phyloP scores from a whole-genome alignment of 2,113 vertebrate genomes.

The Antidorcas marsupialis region DNA sequence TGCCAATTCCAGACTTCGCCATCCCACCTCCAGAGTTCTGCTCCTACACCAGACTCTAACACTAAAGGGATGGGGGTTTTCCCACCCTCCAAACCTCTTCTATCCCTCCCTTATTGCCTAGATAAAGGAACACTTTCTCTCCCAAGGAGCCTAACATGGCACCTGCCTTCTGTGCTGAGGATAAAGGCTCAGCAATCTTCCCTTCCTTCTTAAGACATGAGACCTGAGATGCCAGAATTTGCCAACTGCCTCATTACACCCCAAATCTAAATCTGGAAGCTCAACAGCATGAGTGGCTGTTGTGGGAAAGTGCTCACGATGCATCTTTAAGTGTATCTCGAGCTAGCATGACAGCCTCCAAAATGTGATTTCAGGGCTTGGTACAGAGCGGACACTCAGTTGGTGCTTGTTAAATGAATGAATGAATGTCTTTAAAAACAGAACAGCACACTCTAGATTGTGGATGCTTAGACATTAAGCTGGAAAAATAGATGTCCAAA shows the following conservation, averaged over 20 bases:
- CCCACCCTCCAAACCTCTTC: not conserved
- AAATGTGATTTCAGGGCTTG: constrained; percentile 33
- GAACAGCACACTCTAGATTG: constrained; percentile 3
- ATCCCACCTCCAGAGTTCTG: not conserved
- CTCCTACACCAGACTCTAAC: not conserved
- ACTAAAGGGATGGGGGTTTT: not conserved
- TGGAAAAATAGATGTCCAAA: not conserved
- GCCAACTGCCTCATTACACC: constrained; percentile 63
- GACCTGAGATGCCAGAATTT: constrained; percentile 42
- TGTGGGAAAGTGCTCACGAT: constrained; percentile 38
- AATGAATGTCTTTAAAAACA: constrained; percentile 26
- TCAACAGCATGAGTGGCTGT: constrained; percentile 26
- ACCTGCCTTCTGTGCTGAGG: not conserved
- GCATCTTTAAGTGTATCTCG: constrained; percentile 36
- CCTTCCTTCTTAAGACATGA: constrained; percentile 44
- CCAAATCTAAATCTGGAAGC: constrained; percentile 65
- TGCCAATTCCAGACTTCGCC: not conserved
- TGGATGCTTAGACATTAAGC: constrained; percentile 3
- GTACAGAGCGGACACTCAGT: constrained; percentile 32
- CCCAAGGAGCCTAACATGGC: not conserved
- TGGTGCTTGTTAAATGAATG: constrained; percentile 40
- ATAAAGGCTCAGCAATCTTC: not conserved
- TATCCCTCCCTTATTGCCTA: not conserved
- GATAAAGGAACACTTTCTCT: not conserved
- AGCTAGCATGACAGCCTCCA: constrained; percentile 50